Evolutionary conservation across 2,797 vertebrate species (phyloP).

Genomic region (Antennarius maculatus): DNA sequence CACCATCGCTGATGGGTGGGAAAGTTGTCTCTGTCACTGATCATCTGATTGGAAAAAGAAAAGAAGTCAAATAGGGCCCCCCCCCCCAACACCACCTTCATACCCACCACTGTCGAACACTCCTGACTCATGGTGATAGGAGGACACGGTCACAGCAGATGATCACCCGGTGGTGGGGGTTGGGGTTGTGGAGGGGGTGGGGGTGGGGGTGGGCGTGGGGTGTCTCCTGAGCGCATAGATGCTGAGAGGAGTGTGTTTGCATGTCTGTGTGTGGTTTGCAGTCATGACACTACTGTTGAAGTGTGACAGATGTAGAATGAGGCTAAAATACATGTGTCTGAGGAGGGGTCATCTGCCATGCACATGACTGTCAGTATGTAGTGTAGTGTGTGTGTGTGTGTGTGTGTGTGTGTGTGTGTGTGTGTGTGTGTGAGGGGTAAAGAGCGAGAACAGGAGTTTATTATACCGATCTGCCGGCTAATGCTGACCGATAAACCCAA

Average conservation of each 20-base stretch:
- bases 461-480: slow-evolving; percentile 42
- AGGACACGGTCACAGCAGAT: slow-evolving; percentile 71
- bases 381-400: neutral
- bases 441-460: slow-evolving; percentile 18
- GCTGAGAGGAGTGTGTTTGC: slow-evolving; percentile 22
- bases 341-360: slow-evolving; percentile 56
- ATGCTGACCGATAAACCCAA: slow-evolving; percentile 65
- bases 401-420: neutral
- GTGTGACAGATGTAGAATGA: slow-evolving; percentile 53
- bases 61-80: slow-evolving; percentile 51
- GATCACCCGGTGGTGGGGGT: slow-evolving; percentile 61
- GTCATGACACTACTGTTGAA: slow-evolving; percentile 71
- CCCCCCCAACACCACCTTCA: slow-evolving; percentile 2
- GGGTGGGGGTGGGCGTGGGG: slow-evolving; percentile 40
- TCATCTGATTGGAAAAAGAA: slow-evolving; percentile 50
- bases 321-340: slow-evolving; percentile 47
- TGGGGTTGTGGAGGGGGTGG: slow-evolving; percentile 29
- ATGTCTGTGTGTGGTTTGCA: neutral
- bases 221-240: slow-evolving; percentile 69
- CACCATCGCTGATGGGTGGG: slow-evolving; percentile 52
- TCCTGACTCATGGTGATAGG: slow-evolving; percentile 71
- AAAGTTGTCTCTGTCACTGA: slow-evolving; percentile 67
- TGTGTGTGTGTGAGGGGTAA: neutral
- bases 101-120: slow-evolving; percentile 54
- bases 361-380: slow-evolving; percentile 58